A percentile compares a stretch with the other conserved stretches of the same genome.
Conservation (phyloP, 1,140 invertebrate genomes). For the Cataglyphis hispanica region DNA sequence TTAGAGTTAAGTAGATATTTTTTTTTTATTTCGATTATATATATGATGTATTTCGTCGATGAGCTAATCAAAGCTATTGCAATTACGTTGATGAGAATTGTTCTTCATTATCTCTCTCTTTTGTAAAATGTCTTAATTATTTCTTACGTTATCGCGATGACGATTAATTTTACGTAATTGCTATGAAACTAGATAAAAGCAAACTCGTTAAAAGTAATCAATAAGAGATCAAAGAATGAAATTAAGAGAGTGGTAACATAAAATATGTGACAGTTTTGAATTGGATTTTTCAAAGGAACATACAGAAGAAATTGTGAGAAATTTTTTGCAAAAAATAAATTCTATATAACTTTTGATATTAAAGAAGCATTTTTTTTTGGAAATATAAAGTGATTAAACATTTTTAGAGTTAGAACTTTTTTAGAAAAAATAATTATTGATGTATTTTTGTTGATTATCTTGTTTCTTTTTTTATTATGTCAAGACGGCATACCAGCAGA, state of each 20-base stretch:
- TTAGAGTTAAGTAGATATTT: not conserved
- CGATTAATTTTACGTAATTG: constrained; percentile 9
- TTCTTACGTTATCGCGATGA: not conserved
- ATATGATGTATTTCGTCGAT: not conserved
- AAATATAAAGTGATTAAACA: not conserved
- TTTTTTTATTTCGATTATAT: not conserved
- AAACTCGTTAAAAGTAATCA: not conserved
- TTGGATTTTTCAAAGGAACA: not conserved
- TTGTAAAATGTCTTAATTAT: constrained; percentile 8
- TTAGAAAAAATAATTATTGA: not conserved
- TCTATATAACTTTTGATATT: constrained; percentile 7
- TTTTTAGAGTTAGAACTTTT: not conserved
- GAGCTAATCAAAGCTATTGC: not conserved
- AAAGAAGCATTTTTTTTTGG: not conserved
- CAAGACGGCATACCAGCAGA: not conserved
- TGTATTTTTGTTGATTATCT: not conserved
- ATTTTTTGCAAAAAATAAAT: not conserved
- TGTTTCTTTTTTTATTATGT: not conserved
- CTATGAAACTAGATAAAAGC: not conserved
- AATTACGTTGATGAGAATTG: not conserved
- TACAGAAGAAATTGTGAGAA: not conserved
- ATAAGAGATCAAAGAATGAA: not conserved
- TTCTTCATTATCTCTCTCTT: not conserved
- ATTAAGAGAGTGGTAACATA: not conserved
- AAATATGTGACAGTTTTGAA: not conserved